Conservation (phyloP, 2,888 invertebrate genomes). For the Eulithis prunata region DNA sequence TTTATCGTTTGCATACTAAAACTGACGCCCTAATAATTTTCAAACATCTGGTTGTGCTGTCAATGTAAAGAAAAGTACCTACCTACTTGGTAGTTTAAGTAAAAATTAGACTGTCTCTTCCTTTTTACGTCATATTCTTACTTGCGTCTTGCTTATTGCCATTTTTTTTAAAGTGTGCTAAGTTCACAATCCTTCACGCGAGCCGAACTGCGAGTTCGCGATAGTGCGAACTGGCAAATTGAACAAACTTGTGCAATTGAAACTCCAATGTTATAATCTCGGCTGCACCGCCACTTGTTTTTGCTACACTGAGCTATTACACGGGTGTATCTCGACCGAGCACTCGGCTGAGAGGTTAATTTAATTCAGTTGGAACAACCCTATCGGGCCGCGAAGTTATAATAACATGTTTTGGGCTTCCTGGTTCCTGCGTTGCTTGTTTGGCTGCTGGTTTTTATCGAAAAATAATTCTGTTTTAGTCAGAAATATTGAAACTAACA, state of each 20-base stretch:
- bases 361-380: slow-evolving; percentile 23
- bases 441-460: slow-evolving; percentile 1
- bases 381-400: slow-evolving; percentile 17
- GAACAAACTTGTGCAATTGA: slow-evolving; percentile 80
- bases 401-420: slow-evolving; percentile 7
- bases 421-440: neutral
- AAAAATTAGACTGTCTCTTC: no score
- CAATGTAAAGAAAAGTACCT: no score
- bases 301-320: slow-evolving; percentile 67
- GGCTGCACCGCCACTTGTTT: slow-evolving; percentile 72
- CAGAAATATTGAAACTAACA: no score
- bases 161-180: neutral
- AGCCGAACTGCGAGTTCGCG: slow-evolving; percentile 47
- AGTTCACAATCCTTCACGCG: slow-evolving; percentile 34
- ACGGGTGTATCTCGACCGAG: slow-evolving; percentile 66
- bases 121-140: no score
- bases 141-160: no score
- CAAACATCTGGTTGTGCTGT: no score
- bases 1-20: no score
- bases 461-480: neutral
- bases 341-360: slow-evolving; percentile 46
- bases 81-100: no score
- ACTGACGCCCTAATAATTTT: no score
- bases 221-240: slow-evolving; percentile 77
- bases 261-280: slow-evolving; percentile 80